phyloP scores from a whole-genome alignment of 2,888 invertebrate genomes.

The Imbricaverruca yamaguchii region DNA sequence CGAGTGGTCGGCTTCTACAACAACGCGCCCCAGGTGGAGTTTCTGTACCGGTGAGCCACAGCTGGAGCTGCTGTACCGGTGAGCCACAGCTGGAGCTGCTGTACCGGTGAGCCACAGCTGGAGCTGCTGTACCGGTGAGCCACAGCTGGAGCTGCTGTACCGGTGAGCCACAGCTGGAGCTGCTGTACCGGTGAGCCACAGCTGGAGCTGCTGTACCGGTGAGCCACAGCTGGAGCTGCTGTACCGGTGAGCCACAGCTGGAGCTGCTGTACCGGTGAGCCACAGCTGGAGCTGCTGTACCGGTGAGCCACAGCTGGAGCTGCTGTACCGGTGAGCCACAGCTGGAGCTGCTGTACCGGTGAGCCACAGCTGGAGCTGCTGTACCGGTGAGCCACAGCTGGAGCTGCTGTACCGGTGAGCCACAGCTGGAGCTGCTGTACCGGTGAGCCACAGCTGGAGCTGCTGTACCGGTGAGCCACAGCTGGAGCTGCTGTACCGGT shows the following conservation, averaged over 20 bases:
- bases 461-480: slow-evolving; percentile 29
- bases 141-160: neutral
- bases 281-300: slow-evolving; percentile 18
- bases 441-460: slow-evolving; percentile 12
- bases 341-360: no score
- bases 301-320: slow-evolving; percentile 28
- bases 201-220: slow-evolving; percentile 29
- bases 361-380: slow-evolving; percentile 17
- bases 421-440: no score
- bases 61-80: no score
- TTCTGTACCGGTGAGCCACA: slow-evolving; percentile 29
- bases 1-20: slow-evolving; percentile 38
- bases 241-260: no score
- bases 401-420: no score
- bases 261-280: neutral
- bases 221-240: neutral
- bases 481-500: no score
- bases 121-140: slow-evolving; percentile 29
- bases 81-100: no score
- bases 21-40: slow-evolving; percentile 33
- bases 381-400: slow-evolving; percentile 28
- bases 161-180: no score
- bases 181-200: neutral
- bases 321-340: no score
- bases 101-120: neutral